phyloP scores from a whole-genome alignment of 2,888 invertebrate species.

The Rhagophthalmus giganteus region DNA sequence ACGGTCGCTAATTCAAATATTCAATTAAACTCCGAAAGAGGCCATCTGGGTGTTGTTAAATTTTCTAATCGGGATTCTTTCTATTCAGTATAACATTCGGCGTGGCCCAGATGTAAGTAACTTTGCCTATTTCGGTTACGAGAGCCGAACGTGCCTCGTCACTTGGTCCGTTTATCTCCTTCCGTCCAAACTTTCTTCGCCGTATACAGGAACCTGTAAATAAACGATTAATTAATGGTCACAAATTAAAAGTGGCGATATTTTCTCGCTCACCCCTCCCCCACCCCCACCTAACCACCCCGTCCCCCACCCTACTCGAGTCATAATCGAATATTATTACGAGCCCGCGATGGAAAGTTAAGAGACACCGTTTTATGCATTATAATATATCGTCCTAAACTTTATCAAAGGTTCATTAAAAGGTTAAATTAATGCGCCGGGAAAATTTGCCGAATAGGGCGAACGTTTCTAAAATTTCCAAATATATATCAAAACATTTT shows the following conservation, averaged over 20 bases:
- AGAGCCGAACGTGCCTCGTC: too few relatives aligned
- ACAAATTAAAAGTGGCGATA: too few relatives aligned
- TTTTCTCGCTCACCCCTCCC: too few relatives aligned
- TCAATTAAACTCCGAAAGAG: slow-evolving; percentile 12
- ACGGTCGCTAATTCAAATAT: slow-evolving; percentile 17
- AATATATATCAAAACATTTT: slow-evolving; percentile 12
- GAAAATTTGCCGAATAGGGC: slow-evolving; percentile 5
- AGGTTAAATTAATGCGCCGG: slow-evolving; percentile 17
- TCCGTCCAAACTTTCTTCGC: too few relatives aligned
- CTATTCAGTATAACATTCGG: background rate
- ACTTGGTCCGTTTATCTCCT: too few relatives aligned
- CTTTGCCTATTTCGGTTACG: too few relatives aligned
- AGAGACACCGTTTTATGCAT: slow-evolving; percentile 4
- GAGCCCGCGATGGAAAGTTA: slow-evolving; percentile 5
- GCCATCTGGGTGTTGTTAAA: slow-evolving; percentile 16
- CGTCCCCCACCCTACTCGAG: background rate
- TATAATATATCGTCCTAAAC: slow-evolving; percentile 3
- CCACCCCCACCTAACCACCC: too few relatives aligned
- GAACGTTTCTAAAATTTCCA: slow-evolving; percentile 5
- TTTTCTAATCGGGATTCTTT: slow-evolving; percentile 19
- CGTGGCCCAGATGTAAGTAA: background rate
- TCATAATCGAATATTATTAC: background rate
- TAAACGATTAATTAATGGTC: too few relatives aligned
- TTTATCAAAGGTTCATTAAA: slow-evolving; percentile 11
- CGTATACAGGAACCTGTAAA: too few relatives aligned